phyloP scores from a whole-genome alignment of 2,888 invertebrate genomes.

The Perdita meconis region DNA sequence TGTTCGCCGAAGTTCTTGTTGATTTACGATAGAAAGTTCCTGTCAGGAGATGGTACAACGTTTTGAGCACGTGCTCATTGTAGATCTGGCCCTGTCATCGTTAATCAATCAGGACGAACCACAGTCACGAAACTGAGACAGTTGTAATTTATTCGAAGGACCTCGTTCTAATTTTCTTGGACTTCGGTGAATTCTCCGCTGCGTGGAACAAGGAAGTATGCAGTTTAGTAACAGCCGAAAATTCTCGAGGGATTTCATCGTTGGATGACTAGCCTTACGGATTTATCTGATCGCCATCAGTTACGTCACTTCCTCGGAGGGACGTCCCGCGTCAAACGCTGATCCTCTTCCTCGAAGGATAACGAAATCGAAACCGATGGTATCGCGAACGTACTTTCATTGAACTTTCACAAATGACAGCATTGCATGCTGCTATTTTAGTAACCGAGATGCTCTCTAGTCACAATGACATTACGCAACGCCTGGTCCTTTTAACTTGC shows the following conservation, averaged over 20 bases:
- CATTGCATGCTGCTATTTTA: constrained; percentile 47
- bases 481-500: constrained; percentile 16
- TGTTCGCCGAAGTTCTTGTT: constrained; percentile 31
- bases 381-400: constrained; percentile 42
- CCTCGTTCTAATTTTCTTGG: background rate
- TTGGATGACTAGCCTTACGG: background rate
- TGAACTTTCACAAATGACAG: constrained; percentile 61
- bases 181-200: background rate
- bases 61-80: constrained; percentile 54
- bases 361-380: constrained; percentile 48
- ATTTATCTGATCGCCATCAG: background rate
- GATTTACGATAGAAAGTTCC: constrained; percentile 68
- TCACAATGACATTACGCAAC: constrained; percentile 53
- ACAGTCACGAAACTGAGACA: constrained; percentile 30
- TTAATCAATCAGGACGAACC: constrained; percentile 62
- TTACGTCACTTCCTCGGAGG: constrained; percentile 21
- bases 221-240: background rate
- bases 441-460: constrained; percentile 34
- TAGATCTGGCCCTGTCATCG: constrained; percentile 48
- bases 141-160: constrained; percentile 47
- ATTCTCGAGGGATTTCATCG: too few species aligned
- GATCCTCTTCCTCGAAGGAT: constrained; percentile 9
- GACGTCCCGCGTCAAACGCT: constrained; percentile 14
- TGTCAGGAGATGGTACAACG: constrained; percentile 48
- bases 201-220: background rate